These are phyloP conservation scores for Helarctos malayanus DNA, from an alignment of 2,797 vertebrate species.

Conservation along the genomic window DNA sequence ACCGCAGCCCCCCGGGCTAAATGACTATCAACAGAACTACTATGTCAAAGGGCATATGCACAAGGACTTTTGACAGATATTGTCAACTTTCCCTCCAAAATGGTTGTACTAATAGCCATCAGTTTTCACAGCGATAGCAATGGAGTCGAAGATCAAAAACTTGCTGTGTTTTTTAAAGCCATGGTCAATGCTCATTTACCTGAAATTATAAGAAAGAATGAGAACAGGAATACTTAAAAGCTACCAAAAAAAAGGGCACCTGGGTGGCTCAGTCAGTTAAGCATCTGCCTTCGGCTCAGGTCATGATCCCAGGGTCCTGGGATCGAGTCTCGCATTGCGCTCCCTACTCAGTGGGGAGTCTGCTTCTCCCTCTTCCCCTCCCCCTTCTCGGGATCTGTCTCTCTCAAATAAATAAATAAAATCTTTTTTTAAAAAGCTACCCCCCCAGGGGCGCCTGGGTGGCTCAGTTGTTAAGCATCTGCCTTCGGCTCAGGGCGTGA, in stretches of 20 bases:
- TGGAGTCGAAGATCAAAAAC: background rate
- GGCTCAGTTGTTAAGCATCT: no score
- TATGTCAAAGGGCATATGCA: background rate
- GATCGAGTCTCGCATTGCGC: no score
- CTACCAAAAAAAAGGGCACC: background rate
- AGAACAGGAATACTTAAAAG: background rate
- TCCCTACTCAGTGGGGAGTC: no score
- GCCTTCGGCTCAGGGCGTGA: no score
- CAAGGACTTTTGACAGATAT: background rate
- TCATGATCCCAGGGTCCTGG: no score
- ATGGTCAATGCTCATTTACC: background rate
- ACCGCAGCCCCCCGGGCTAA: background rate
- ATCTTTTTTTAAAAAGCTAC: background rate
- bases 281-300: no score
- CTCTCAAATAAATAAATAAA: no score
- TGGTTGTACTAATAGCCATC: background rate
- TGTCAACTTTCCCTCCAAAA: background rate
- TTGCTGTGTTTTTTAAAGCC: background rate
- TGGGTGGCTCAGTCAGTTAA: no score
- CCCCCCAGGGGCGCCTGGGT: no score
- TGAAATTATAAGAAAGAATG: background rate
- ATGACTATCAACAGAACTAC: background rate
- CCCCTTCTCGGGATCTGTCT: no score
- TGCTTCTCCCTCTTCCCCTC: no score
- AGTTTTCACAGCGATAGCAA: background rate